Evolutionary conservation across 2,113 vertebrate genomes (phyloP), one percentile per base, ranked within the genome.

Genomic region (Platichthys stellatus): DNA sequence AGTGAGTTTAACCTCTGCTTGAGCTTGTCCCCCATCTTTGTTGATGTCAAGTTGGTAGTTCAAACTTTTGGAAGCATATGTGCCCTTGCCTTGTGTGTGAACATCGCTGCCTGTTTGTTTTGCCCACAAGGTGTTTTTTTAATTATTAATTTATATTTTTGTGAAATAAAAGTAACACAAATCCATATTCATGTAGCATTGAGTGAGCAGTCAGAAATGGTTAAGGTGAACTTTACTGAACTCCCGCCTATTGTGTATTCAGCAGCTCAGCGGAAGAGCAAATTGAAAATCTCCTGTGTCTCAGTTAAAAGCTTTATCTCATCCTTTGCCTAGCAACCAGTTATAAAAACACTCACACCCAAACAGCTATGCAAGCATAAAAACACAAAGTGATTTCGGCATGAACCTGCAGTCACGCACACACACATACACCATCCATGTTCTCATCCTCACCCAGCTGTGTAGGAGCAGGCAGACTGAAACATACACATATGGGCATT

Each of bases 291-390:
- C 86, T 91, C 86, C 76, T 71, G 87, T 82, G 85, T 86, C 83
- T 90, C 75, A 45, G 87, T 87, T 88, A 82, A 85, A 89, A 63
- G 56, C 82, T 90, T 91, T 88, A 92, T 90, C 86, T 91, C 86
- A 83, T 91, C 80, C 81, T 86, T 85, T 78, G 87, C 88, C 84
- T 93, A 86, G 85, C 85, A 90, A 92, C 88, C 77, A 63, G 71
- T 81, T 80, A 78, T 71, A 86, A 89, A 90, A 83, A 87, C 78
- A 83, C 85, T 85, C 79, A 88, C 70, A 69, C 72, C 15, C 66
- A 89, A 61, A 84, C 61, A 81, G 72, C 69, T 68, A 63, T 56
- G 73, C 82, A 81, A 69, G 75, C 72, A 74, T 69, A 87, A 72
- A 81, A 75, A 70, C 66, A 81, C 63, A 78, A 69, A 80, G 47